Evolutionary conservation across 2,113 vertebrate species (phyloP).

Genomic region (Candoia aspera): DNA sequence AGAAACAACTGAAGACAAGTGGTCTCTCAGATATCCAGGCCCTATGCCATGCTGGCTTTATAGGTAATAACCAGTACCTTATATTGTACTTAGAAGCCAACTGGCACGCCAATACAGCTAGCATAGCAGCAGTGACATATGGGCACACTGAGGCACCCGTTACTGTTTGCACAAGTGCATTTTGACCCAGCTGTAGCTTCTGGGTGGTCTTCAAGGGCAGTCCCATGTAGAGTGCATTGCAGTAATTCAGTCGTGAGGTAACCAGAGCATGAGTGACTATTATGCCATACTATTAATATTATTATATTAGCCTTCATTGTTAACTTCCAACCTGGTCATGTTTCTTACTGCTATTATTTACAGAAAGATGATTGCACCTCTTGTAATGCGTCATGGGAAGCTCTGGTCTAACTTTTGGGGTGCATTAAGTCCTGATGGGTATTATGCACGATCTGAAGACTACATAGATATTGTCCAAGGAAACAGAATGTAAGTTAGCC

Average conservation of each 20-base stretch:
- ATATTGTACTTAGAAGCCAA: not conserved
- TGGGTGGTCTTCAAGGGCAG: not conserved
- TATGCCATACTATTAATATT: not conserved
- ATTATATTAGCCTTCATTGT: not conserved
- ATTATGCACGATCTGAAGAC: conserved; percentile 96
- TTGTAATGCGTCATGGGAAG: conserved; percentile 92
- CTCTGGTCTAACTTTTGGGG: conserved; percentile 99
- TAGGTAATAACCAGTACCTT: not conserved
- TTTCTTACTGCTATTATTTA: not conserved
- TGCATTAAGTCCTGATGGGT: conserved; percentile 92
- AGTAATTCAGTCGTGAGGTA: not conserved
- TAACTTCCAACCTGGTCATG: not conserved
- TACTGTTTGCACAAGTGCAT: not conserved
- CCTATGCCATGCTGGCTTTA: not conserved
- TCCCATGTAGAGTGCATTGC: not conserved
- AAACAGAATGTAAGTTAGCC: conserved; percentile 88
- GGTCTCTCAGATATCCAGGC: not conserved
- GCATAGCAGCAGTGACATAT: not conserved
- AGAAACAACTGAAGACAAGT: not conserved
- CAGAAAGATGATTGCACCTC: conserved; percentile 94
- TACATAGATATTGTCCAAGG: conserved; percentile 97
- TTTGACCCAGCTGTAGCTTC: not conserved
- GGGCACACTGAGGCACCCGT: not conserved
- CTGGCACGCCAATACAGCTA: not conserved
- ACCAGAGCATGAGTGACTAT: not conserved